phyloP scores from a whole-genome alignment of 2,797 vertebrate genomes.

The Champsocephalus gunnari region DNA sequence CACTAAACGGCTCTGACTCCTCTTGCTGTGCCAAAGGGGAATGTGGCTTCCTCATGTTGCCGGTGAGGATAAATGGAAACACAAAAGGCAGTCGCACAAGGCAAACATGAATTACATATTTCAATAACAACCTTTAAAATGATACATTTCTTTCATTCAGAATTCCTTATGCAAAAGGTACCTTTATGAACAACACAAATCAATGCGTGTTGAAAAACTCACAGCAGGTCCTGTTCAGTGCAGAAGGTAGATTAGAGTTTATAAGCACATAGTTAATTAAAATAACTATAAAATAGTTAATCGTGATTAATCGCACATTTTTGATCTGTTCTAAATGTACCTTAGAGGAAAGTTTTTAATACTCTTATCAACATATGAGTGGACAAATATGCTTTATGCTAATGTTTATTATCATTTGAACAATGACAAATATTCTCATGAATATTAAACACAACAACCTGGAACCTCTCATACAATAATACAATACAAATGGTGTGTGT shows the following conservation, averaged over 20 bases:
- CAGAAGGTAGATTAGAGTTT: conserved; percentile 5
- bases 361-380: no score
- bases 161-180: not conserved
- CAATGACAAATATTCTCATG: no score
- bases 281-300: no score
- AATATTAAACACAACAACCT: no score
- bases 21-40: not conserved
- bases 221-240: conserved; percentile 3
- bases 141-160: not conserved
- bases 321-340: no score
- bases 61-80: not conserved
- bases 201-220: not conserved
- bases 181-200: not conserved
- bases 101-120: not conserved
- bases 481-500: no score
- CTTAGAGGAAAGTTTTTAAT: no score
- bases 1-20: conserved; percentile 15
- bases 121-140: conserved; percentile 14
- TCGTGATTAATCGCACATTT: no score
- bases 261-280: no score
- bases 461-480: no score
- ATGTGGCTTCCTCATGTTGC: not conserved
- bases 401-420: no score
- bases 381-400: no score
- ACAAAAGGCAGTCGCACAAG: conserved; percentile 4